phyloP scores from a whole-genome alignment of 2,888 invertebrate species.

The Clunio marinus region DNA sequence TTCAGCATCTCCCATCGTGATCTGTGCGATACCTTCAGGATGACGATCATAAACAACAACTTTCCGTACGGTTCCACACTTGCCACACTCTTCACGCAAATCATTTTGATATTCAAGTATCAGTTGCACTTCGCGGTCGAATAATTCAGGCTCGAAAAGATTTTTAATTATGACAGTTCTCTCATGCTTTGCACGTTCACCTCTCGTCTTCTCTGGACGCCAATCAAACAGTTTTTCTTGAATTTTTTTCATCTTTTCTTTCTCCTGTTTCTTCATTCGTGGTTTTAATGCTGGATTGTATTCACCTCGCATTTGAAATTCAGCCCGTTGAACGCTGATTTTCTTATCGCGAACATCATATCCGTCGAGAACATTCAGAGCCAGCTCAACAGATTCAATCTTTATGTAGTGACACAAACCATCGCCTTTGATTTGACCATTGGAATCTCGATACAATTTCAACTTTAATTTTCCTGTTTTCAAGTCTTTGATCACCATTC shows the following conservation, averaged over 20 bases:
- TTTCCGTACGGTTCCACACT: slow-evolving; percentile 88
- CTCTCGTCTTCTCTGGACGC: slow-evolving; percentile 87
- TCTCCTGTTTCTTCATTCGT: slow-evolving; percentile 83
- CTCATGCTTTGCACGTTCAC: slow-evolving; percentile 83
- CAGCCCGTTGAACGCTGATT: slow-evolving; percentile 85
- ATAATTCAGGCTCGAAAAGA: slow-evolving; percentile 81
- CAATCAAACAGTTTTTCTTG: slow-evolving; percentile 95
- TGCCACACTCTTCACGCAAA: slow-evolving; percentile 79
- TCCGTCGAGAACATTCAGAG: slow-evolving; percentile 87
- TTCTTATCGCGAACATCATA: slow-evolving; percentile 72
- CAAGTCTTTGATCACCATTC: slow-evolving; percentile 85
- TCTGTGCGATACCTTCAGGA: slow-evolving; percentile 90
- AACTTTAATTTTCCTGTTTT: slow-evolving; percentile 76
- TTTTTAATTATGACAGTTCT: slow-evolving; percentile 89
- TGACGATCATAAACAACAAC: slow-evolving; percentile 88
- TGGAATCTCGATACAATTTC: slow-evolving; percentile 82
- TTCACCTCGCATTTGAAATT: slow-evolving; percentile 89
- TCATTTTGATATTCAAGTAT: slow-evolving; percentile 90
- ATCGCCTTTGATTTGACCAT: slow-evolving; percentile 88
- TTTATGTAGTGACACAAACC: slow-evolving; percentile 94
- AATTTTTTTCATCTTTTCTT: slow-evolving; percentile 85
- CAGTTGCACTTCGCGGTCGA: slow-evolving; percentile 82
- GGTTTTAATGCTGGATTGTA: slow-evolving; percentile 92
- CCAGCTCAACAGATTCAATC: slow-evolving; percentile 90
- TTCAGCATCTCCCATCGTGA: slow-evolving; percentile 84